Evolutionary conservation across 2,797 vertebrate genomes (phyloP).

Genomic region (Enteromius fasciolatus): DNA sequence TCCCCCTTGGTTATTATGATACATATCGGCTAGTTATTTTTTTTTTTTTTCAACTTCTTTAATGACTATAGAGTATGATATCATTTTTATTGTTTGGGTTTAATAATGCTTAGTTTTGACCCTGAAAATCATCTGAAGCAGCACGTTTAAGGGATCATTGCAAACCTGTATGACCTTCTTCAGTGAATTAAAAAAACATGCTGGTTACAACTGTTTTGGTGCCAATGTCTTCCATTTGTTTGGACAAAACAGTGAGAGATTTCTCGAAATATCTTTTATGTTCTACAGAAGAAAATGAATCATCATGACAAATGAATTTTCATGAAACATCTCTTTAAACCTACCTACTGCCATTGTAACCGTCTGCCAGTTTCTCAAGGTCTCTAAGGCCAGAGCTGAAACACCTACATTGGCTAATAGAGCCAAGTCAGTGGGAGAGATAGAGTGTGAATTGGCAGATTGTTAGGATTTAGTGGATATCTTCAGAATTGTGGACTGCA

Average conservation of each 20-base stretch:
- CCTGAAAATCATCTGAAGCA: neutral
- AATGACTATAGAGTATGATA: neutral
- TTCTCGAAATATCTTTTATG: neutral
- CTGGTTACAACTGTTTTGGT: neutral
- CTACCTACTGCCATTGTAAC: neutral
- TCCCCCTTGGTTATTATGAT: neutral
- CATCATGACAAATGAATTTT: neutral
- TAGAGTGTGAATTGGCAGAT: constrained; percentile 1
- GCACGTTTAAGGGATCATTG: neutral
- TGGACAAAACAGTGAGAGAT: neutral
- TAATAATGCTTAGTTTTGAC: neutral
- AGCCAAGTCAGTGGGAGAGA: neutral
- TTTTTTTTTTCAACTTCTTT: neutral
- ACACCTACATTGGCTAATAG: constrained; percentile 9
- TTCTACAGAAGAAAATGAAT: neutral
- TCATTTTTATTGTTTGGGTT: neutral
- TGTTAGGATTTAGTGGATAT: neutral
- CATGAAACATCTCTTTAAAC: neutral
- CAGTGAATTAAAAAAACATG: neutral
- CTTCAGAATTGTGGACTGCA: neutral
- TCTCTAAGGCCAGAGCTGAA: neutral
- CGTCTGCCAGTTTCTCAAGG: neutral
- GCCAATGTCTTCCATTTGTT: neutral
- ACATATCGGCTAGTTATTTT: neutral
- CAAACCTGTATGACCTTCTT: neutral